Conservation (phyloP, 2,797 vertebrate species). For the Lophotriccus pileatus region DNA sequence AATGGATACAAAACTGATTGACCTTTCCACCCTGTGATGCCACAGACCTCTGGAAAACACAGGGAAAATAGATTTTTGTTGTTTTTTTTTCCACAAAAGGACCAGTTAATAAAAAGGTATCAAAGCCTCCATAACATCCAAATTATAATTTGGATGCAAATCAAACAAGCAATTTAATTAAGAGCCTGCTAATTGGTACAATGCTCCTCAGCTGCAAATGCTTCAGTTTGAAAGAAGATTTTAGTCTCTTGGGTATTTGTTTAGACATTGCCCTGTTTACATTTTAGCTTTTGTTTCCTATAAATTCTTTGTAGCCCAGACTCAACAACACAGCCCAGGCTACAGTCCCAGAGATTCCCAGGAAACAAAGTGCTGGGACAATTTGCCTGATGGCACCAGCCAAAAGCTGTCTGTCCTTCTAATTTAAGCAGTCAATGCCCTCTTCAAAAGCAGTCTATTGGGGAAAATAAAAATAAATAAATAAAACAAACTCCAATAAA, state of each 20-base stretch:
- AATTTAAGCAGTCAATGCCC: not conserved
- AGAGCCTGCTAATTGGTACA: constrained; percentile 53
- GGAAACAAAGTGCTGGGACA: not conserved
- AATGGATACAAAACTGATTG: constrained; percentile 35
- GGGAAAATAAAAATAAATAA: not conserved
- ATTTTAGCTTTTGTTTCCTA: not conserved
- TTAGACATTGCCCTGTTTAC: constrained; percentile 9
- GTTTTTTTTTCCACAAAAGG: not conserved
- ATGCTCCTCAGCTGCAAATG: constrained; percentile 19
- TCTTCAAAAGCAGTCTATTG: not conserved
- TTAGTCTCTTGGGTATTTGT: constrained; percentile 31
- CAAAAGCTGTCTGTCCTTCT: not conserved
- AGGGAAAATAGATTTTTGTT: not conserved
- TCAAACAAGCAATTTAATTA: constrained; percentile 71
- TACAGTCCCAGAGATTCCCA: not conserved
- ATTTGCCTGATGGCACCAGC: not conserved
- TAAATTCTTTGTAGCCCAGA: not conserved
- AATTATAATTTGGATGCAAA: constrained; percentile 66
- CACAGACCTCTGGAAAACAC: not conserved
- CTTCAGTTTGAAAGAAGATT: constrained; percentile 36
- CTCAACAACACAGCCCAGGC: not conserved
- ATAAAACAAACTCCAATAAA: not conserved
- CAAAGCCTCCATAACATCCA: constrained; percentile 40
- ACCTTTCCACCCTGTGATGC: constrained; percentile 37
- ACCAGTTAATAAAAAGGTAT: constrained; percentile 38